Base-by-base conservation (phyloP, 2,888 invertebrate species). In the Cheiracanthium punctorium region DNA sequence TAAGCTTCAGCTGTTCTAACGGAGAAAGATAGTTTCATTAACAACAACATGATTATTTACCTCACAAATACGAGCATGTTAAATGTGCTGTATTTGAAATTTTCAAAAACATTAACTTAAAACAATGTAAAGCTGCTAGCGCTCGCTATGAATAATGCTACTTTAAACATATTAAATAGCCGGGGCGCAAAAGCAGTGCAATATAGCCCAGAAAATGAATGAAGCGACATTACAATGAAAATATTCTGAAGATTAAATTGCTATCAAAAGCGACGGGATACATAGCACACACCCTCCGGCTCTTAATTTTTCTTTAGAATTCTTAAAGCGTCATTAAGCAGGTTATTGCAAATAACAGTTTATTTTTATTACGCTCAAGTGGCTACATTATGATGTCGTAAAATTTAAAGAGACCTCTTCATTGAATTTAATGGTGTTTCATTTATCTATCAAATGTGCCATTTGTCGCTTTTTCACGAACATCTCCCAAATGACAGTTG, bases 281-380 rank as follows among this genome's bases (percentile, higher is more conserved):
- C 33, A 33, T 10, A 52, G 52, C 33, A 67, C 33, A 67, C 33
- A 5, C 48, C 24, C 70, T 17, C 71, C 12, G 12, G 43, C 28
- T 74, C 67, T 52, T 74, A 73, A 81, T 74, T 74, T 71, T 73
- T 64, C 28, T 67, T 65, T 72, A 37, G 74, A 74, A 81, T 74
- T 74, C 67, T 74, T 73, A 20, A 67, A 48, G 80, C 73, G 74
- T 74, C 80, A 81, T 81, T 81, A 74, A 81, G 67, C 74, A 67
- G 67, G 33, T 81, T 81, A 74, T 74, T 74, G 43, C 67, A 48
- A 33, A 74, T 67, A 48, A 67, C 80, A 74, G 69, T 74, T 81
- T 69, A 74, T 81, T 81, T 81, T 81, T 74, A 81, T 81, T 43
- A 67, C 80, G 69, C 80, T 79, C 43, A 81, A 81, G 80, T 81